Conservation (phyloP, 2,113 vertebrate genomes). For the Alectura lathami region DNA sequence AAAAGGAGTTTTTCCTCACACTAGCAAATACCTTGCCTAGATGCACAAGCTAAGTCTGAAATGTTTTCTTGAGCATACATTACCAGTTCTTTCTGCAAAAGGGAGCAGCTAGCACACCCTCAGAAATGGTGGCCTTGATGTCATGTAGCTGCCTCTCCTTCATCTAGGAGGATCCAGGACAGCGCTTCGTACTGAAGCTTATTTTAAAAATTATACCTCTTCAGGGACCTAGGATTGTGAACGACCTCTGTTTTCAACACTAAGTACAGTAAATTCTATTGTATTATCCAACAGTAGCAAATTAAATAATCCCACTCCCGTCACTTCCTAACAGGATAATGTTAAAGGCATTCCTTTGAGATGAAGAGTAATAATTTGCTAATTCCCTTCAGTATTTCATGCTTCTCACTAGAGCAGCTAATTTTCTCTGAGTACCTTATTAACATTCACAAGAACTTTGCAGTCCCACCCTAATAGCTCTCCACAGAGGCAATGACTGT, state of each 20-base stretch:
- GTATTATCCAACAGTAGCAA: neutral
- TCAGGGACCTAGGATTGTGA: neutral
- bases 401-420: slow-evolving; percentile 33
- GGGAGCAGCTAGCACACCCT: neutral
- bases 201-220: slow-evolving; percentile 7
- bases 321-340: slow-evolving; percentile 59
- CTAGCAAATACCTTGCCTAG: neutral
- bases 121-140: neutral
- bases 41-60: neutral
- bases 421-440: slow-evolving; percentile 64
- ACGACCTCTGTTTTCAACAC: slow-evolving; percentile 19
- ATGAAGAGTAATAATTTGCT: slow-evolving; percentile 26
- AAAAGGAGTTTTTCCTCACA: neutral
- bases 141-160: neutral
- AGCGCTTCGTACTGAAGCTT: neutral
- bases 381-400: slow-evolving; percentile 36
- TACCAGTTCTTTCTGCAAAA: neutral
- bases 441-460: slow-evolving; percentile 54
- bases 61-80: neutral
- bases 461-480: slow-evolving; percentile 25
- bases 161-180: neutral
- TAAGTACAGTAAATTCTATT: slow-evolving; percentile 40
- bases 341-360: slow-evolving; percentile 42
- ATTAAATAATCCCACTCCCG: neutral
- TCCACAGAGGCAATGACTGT: neutral